Evolutionary conservation across 2,797 vertebrate species (phyloP).

Genomic region (Cottoperca gobio): DNA sequence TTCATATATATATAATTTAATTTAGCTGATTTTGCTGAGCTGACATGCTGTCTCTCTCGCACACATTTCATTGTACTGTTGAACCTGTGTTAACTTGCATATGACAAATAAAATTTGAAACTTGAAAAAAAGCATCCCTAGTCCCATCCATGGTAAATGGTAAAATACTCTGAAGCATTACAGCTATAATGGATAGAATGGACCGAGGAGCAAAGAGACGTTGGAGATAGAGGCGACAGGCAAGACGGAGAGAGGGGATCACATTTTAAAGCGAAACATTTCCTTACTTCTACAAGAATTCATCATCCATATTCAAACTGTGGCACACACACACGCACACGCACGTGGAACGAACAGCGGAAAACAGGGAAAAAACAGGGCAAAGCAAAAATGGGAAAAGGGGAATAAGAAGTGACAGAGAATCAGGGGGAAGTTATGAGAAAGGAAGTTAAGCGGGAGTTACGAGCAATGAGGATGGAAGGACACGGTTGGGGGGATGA

Average conservation of each 20-base stretch:
- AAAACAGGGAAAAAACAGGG: constrained; percentile 27
- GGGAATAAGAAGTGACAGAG: constrained; percentile 57
- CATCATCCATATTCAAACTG: constrained; percentile 39
- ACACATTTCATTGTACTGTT: no score
- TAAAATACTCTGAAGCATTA: not conserved
- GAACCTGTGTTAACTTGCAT: no score
- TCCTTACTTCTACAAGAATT: constrained; percentile 45
- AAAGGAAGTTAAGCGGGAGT: constrained; percentile 37
- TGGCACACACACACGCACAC: not conserved
- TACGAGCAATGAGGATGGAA: constrained; percentile 19
- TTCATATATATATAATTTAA: no score
- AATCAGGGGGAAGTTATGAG: constrained; percentile 42
- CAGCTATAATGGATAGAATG: not conserved
- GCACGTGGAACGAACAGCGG: constrained; percentile 36
- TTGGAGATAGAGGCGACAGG: not conserved
- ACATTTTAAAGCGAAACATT: constrained; percentile 26
- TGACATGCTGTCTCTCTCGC: no score
- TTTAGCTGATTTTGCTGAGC: no score
- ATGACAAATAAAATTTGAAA: no score
- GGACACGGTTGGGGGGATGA: constrained; percentile 24
- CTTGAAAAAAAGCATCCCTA: no score
- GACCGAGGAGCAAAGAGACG: constrained; percentile 1
- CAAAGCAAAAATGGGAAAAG: constrained; percentile 28
- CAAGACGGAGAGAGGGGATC: not conserved
- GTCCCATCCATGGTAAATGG: not conserved